Evolutionary conservation across 1,140 invertebrate species (phyloP), one percentile per base, ranked within the genome.

Genomic region (Philotrypesis tridentata): DNA sequence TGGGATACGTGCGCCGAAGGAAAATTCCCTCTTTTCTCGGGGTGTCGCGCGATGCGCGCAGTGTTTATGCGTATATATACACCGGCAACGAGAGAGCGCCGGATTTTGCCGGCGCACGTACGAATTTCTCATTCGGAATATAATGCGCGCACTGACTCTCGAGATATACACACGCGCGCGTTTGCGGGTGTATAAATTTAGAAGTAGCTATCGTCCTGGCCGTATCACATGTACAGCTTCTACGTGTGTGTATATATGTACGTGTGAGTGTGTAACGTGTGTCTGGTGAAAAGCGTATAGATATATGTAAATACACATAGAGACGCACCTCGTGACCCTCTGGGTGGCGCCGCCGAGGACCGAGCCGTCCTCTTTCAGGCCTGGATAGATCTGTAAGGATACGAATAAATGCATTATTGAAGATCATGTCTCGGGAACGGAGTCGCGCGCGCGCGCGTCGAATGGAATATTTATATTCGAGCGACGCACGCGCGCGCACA

Each of bases 281-380:
- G n/a, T n/a, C n/a, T n/a, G n/a, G n/a, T n/a, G n/a, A n/a, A n/a
- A n/a, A n/a, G 12, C 31, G 68, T 70, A 37, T 14, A 33, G 37
- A 33, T 31, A 40, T 33, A 31, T 23, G 29, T 55, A 55, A 27
- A 65, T 29, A 70, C 11, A 73, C 84, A 83, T 82, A 83, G 17
- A 67, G 55, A 82, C 82, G 72, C 87, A 91, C 91, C 91, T 92
- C 37, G 90, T 91, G 77, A 92, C 91, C 87, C 90, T 85, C 71
- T 91, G 91, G 63, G 91, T 91, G 17, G 90, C 90, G 60, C 90
- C 87, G 72, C 89, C 61, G 23, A 92, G 87, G 9, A 91, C 89
- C 11, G 91, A 92, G 25, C 91, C 88, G 11, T 91, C 90, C 76
- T 92, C 90, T 82, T 92, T 92, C 76, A 91, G 77, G 23, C 87